phyloP scores from a whole-genome alignment of 2,113 vertebrate genomes.

The Ramphastos sulfuratus region DNA sequence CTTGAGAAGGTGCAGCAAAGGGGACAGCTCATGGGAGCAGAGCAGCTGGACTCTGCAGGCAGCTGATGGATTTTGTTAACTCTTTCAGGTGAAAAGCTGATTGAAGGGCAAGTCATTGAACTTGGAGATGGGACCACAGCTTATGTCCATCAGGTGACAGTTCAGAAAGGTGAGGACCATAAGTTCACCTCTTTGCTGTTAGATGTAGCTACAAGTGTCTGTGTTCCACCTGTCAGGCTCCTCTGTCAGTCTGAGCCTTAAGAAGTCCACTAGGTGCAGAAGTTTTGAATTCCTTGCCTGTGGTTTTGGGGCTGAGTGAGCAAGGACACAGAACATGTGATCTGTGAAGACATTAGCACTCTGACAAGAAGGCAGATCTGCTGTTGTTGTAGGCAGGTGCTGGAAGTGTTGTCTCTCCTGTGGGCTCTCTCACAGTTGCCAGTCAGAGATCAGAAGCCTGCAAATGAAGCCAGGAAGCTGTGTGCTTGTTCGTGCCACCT shows the following conservation, averaged over 20 bases:
- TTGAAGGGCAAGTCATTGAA: conserved; percentile 82
- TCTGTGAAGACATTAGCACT: background rate
- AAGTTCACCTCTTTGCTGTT: background rate
- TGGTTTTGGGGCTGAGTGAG: background rate
- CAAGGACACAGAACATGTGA: background rate
- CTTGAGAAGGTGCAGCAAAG: background rate
- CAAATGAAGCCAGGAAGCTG: background rate
- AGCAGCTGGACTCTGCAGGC: background rate
- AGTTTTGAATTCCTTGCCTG: background rate
- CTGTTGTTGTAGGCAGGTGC: background rate
- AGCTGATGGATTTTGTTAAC: background rate
- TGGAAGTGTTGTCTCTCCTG: background rate
- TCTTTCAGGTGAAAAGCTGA: conserved; percentile 77
- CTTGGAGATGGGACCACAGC: conserved; percentile 84
- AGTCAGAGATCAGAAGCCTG: background rate
- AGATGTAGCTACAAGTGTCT: background rate
- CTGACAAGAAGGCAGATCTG: background rate
- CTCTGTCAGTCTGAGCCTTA: background rate
- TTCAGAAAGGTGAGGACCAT: conserved; percentile 79
- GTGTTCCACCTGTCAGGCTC: background rate
- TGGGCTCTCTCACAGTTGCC: background rate
- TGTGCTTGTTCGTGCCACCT: background rate
- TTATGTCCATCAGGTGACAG: conserved; percentile 80
- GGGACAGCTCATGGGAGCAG: background rate
- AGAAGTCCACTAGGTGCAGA: background rate